Percentiles rank a stretch among this genome's conserved stretches.
Conservation (phyloP, 2,797 vertebrate species). For the Rhabdophis nuchalis region DNA sequence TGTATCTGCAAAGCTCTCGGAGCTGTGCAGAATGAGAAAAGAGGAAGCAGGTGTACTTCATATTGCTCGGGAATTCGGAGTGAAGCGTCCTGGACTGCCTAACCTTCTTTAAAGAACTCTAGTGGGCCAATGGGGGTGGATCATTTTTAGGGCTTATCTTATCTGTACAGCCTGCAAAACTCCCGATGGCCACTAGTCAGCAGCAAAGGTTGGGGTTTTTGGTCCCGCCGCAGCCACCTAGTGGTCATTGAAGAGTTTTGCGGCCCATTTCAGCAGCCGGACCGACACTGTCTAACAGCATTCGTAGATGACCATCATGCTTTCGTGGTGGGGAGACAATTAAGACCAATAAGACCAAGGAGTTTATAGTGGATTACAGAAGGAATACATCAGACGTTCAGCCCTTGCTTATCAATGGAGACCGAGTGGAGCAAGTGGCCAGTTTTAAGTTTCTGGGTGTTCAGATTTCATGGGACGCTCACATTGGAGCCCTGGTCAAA, state of each 20-base stretch:
- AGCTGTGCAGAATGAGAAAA: background rate
- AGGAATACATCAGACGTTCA: too few species aligned
- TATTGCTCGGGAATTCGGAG: background rate
- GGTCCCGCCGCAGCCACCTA: background rate
- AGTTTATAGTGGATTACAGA: too few species aligned
- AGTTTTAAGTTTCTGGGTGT: too few species aligned
- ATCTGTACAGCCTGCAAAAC: background rate
- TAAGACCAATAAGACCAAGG: too few species aligned
- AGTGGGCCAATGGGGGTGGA: background rate
- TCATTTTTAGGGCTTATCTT: background rate
- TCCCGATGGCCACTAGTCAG: background rate
- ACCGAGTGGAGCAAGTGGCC: too few species aligned
- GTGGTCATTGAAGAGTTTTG: background rate
- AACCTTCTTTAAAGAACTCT: background rate
- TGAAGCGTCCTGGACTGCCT: background rate
- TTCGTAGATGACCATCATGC: background rate
- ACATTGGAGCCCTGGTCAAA: too few species aligned
- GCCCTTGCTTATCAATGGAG: too few species aligned
- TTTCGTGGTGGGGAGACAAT: too few species aligned
- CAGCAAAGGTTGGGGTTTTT: background rate
- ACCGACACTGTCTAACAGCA: background rate
- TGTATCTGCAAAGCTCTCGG: background rate
- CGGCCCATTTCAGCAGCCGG: background rate
- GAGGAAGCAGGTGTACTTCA: background rate
- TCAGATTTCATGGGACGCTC: too few species aligned